A percentile compares a stretch with the other conserved stretches of the same genome.
Evolutionary conservation across 2,888 invertebrate species (phyloP).

Genomic region (Himalopsyche anomala): DNA sequence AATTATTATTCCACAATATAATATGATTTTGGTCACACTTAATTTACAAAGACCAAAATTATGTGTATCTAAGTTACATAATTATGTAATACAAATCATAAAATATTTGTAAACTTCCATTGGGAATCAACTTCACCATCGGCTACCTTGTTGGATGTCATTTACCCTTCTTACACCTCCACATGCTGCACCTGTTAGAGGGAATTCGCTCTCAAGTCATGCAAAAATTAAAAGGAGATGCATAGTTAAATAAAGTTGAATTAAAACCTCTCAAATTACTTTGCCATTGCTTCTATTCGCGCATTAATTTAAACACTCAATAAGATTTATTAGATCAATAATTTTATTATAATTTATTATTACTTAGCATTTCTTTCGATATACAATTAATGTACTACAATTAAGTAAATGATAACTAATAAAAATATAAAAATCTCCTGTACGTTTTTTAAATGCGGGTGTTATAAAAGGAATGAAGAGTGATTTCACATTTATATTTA

Average conservation of each 20-base stretch:
- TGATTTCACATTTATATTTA: neutral
- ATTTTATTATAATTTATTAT: conserved; percentile 38
- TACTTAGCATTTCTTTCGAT: conserved; percentile 42
- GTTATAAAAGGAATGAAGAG: conserved; percentile 16
- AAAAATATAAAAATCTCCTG: conserved; percentile 32
- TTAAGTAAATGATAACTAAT: conserved; percentile 42
- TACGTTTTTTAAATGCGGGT: conserved; percentile 17
- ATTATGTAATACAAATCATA: conserved; percentile 1
- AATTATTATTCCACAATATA: conserved; percentile 28
- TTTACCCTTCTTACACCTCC: too few species aligned
- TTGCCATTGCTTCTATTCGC: conserved; percentile 26
- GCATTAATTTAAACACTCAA: conserved; percentile 19
- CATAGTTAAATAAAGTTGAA: neutral
- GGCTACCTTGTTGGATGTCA: too few species aligned
- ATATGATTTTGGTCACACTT: conserved; percentile 19
- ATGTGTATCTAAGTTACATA: conserved; percentile 18
- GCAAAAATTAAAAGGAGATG: conserved; percentile 10
- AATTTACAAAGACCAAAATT: conserved; percentile 11
- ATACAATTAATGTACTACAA: conserved; percentile 41
- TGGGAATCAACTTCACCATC: neutral
- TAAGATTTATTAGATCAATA: conserved; percentile 35
- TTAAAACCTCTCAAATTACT: neutral
- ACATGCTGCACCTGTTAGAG: too few species aligned
- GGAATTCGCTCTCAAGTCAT: neutral
- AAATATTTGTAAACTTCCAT: neutral